Percentiles rank a stretch among this genome's conserved stretches.
These are phyloP conservation scores for Heliconius sara DNA, from an alignment of 2,888 invertebrate genomes.

Conservation along the genomic window DNA sequence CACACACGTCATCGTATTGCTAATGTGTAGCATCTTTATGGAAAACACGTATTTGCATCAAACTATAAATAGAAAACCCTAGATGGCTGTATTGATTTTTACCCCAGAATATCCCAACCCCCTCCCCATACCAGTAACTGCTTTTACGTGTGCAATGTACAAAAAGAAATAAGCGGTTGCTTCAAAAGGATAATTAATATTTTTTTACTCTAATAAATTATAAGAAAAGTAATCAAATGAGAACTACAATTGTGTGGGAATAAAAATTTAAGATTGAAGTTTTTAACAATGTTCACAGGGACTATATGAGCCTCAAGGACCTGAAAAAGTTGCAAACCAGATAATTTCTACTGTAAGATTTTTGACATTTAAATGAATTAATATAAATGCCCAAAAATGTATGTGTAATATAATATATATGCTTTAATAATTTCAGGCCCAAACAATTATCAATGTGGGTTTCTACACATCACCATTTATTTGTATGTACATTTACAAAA, in stretches of 20 bases:
- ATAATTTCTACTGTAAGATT: constrained; percentile 85
- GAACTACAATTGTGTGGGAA: neutral
- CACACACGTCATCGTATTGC: neutral
- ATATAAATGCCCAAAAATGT: neutral
- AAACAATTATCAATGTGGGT: constrained; percentile 86
- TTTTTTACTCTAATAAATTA: neutral
- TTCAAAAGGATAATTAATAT: neutral
- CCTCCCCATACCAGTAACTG: neutral
- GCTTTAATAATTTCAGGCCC: constrained; percentile 61
- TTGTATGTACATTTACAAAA: constrained; percentile 87
- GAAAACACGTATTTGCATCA: neutral
- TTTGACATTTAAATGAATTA: neutral
- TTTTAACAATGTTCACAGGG: constrained; percentile 65
- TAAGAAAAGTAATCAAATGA: neutral
- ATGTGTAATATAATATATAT: constrained; percentile 27
- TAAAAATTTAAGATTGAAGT: neutral
- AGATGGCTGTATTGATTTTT: constrained; percentile 33
- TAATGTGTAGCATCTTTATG: neutral
- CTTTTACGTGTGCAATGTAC: neutral
- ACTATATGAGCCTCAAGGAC: constrained; percentile 86
- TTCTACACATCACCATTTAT: constrained; percentile 90
- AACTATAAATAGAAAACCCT: constrained; percentile 10
- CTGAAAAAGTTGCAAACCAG: constrained; percentile 90
- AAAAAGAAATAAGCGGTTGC: neutral
- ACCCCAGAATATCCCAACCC: constrained; percentile 25